A percentile compares a stretch with the other conserved stretches of the same genome.
Conservation (phyloP, 2,113 vertebrate species). For the Podarcis muralis region DNA sequence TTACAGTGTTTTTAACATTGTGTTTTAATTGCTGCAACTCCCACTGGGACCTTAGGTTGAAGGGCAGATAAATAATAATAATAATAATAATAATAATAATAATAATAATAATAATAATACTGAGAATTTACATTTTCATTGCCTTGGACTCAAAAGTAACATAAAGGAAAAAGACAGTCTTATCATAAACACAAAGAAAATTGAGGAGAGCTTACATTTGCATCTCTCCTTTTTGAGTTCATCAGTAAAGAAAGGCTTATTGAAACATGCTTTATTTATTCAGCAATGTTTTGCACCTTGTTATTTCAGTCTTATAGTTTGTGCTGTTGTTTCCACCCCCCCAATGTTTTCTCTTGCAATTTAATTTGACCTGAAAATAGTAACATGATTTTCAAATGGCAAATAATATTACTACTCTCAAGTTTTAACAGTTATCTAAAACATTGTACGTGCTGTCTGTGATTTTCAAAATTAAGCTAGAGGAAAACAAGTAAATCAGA, state of each 20-base stretch:
- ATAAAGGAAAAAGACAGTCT: neutral
- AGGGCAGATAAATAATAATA: no score
- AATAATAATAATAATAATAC: no score
- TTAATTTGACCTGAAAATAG: no score
- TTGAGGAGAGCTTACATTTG: neutral
- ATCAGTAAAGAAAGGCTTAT: neutral
- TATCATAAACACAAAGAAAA: no score
- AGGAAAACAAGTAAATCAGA: neutral
- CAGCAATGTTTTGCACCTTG: neutral
- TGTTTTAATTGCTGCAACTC: no score
- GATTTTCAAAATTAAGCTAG: neutral
- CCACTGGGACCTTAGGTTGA: no score
- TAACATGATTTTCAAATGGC: no score
- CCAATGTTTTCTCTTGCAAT: neutral
- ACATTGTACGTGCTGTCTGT: no score
- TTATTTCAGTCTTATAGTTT: neutral
- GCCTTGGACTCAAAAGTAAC: neutral
- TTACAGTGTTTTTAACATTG: no score
- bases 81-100: no score
- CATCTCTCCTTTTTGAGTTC: neutral
- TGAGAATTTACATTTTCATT: neutral
- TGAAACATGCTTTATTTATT: neutral
- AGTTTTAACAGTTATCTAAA: no score
- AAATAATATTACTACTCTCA: no score
- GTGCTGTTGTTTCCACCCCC: neutral